phyloP scores from a whole-genome alignment of 2,888 invertebrate species.

The Mycalesis mineus region DNA sequence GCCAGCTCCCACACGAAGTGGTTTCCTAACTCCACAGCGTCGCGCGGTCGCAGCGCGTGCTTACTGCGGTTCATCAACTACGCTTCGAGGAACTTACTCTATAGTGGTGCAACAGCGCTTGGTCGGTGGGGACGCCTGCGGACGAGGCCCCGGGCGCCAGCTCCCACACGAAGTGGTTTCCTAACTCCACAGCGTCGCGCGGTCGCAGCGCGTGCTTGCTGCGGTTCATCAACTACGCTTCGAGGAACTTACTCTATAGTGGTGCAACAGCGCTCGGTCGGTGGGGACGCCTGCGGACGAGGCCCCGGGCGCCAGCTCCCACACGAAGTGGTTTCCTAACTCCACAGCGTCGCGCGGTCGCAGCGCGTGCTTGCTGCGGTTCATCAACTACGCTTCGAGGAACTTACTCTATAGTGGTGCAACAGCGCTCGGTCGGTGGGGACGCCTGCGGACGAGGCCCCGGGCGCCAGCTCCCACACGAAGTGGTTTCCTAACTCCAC shows the following conservation, averaged over 20 bases:
- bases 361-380: constrained; percentile 93
- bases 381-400: constrained; percentile 77
- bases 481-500: constrained; percentile 49
- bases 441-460: constrained; percentile 87
- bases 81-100: constrained; percentile 53
- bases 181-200: no score
- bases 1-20: constrained; percentile 67
- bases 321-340: constrained; percentile 35
- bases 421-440: constrained; percentile 89
- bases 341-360: constrained; percentile 86
- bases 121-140: constrained; percentile 88
- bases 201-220: no score
- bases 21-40: background rate
- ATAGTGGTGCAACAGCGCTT: constrained; percentile 91
- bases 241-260: constrained; percentile 77
- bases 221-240: no score
- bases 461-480: constrained; percentile 80
- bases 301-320: constrained; percentile 82
- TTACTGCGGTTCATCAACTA: no score
- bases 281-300: constrained; percentile 89
- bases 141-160: constrained; percentile 86
- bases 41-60: no score
- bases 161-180: constrained; percentile 37
- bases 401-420: constrained; percentile 83
- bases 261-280: constrained; percentile 90